A percentile compares a stretch with the other conserved stretches of the same genome.
Evolutionary conservation across 2,113 vertebrate genomes (phyloP).

Genomic region (Barnardius zonarius): DNA sequence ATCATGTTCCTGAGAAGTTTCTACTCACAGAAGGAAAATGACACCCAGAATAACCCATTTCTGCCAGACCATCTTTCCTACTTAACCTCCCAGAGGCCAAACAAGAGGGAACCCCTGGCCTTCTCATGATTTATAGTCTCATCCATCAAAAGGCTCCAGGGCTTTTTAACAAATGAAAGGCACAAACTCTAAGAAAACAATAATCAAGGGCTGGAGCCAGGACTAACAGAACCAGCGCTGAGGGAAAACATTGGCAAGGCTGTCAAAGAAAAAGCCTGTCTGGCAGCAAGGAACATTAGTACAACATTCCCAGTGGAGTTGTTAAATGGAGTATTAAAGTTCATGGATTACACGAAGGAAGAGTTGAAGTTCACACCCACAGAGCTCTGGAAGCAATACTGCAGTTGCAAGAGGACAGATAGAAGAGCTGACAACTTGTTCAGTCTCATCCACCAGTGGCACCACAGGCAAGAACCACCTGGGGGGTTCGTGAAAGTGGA

Average conservation of each 20-base stretch:
- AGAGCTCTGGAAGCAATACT: not conserved
- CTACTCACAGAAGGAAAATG: not conserved
- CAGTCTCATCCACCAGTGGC: not conserved
- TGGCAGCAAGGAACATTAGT: not conserved
- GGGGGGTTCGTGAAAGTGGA: not conserved
- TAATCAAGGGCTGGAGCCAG: not conserved
- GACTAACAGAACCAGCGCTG: not conserved
- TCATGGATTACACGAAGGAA: not conserved
- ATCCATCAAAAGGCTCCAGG: not conserved
- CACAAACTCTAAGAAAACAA: not conserved
- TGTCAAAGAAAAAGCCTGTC: not conserved
- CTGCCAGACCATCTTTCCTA: not conserved
- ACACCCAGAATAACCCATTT: not conserved
- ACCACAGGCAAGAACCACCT: rapidly evolving
- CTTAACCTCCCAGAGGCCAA: not conserved
- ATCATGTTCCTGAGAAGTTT: not conserved
- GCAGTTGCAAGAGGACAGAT: not conserved
- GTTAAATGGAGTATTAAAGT: not conserved
- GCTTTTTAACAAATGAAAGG: not conserved
- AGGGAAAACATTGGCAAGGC: not conserved
- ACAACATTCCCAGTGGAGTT: not conserved
- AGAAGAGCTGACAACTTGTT: not conserved
- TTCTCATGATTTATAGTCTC: not conserved
- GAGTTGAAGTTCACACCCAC: not conserved
- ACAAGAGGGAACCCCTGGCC: not conserved